Evolutionary conservation across 1,140 invertebrate genomes (phyloP), one percentile per base, ranked within the genome.

Genomic region (Galleria mellonella): DNA sequence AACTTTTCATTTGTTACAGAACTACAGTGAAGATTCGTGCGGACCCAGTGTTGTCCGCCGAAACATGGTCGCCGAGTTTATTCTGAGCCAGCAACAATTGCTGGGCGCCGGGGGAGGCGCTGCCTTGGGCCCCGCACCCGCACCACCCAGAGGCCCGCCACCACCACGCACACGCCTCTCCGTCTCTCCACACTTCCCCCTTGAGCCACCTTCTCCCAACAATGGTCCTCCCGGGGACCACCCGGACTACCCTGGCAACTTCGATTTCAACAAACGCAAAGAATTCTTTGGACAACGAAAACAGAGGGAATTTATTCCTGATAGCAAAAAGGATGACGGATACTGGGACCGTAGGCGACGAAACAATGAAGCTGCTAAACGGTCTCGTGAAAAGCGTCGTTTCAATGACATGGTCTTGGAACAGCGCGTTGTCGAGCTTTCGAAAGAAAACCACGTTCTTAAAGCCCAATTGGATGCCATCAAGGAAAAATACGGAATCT

Each of bases 331-430:
- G 77, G 97, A 99, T 67, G 95, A 98, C 59, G 95, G 94, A 60
- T 99, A 99, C 83, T 99, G 97, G 97, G 97, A 98, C 81, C 89
- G 97, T 17, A 89, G 97, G 31, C 88, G 96, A 31, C 90, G 97
- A 23, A 99, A 99, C 85, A 99, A 99, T 82, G 97, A 98, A 78
- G 95, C 97, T 0, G 97, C 96, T 15, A 96, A 97, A 72, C 87
- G 97, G 4, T 98, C 96, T 1, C 89, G 97, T 0, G 97, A 99
- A 79, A 99, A 99, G 86, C 89, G 97, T 10, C 90, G 97, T 8
- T 94, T 97, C 86, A 98, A 98, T 72, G 97, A 99, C 78, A 97
- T 99, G 94, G 96, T 98, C 0, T 87, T 98, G 7, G 97, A 98
- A 73, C 95, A 96, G 58, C 88, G 96, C 27, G 97, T 99, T 9